Evolutionary conservation across 2,797 vertebrate genomes (phyloP), one percentile per base, ranked within the genome.

Genomic region (Channallabes apus): DNA sequence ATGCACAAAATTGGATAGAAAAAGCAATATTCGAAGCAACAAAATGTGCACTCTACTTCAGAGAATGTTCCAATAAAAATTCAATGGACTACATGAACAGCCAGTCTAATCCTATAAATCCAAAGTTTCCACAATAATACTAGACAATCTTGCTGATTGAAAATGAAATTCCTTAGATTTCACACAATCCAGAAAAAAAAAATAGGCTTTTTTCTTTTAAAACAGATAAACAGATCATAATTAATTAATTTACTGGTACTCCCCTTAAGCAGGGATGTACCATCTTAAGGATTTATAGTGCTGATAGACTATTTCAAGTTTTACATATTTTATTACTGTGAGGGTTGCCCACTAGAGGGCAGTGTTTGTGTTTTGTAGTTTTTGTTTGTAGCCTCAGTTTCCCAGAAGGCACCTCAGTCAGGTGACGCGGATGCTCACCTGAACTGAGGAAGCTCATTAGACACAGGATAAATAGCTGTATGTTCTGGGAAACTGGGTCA

Each of bases 131-230:
- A 27, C 64, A 82, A 22, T 58, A n/a, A 29, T 41, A 65, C 14
- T 58, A 67, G 51, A 56, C 24, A 17, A 65, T 35, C 75, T 72
- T 46, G 32, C 51, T 83, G 15, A 67, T 64, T 79, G 41, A 67
- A 72, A 86, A 80, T 80, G 58, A 38, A 79, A 20, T 64, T 64
- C 15, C 58, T 72, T 72, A 69, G 35, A 64, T 73, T 83, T 80
- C 46, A 79, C 24, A 14, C 22, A 38, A 38, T 27, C 73, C 56
- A 14, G 27, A n/a, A n/a, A n/a, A 46, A 61, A 59, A 22, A 59
- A 18, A 3, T 51, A 65, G 67, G 17, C 68, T 41, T 3, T 27
- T 15, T 46, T 65, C 17, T 75, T 65, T 62, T 69, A 29, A 62
- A 41, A 82, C 46, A 6, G 59, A 35, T 68, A 35, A 69, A 46